These are phyloP conservation scores for Laothoe populi DNA, from an alignment of 2,888 invertebrate species.

Conservation along the genomic window DNA sequence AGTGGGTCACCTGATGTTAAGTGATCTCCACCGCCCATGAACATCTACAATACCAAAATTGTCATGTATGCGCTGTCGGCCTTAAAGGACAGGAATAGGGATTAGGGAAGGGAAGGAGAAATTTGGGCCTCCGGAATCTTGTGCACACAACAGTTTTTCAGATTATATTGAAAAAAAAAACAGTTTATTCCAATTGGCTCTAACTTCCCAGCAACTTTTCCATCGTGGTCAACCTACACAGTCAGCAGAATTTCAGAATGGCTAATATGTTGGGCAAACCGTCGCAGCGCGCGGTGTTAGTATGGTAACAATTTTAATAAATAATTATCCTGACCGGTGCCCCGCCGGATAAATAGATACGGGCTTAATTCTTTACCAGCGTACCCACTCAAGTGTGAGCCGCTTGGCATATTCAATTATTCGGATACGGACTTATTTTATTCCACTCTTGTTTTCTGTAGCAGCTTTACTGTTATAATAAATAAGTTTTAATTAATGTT, in stretches of 20 bases:
- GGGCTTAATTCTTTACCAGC: slow-evolving; percentile 59
- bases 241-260: slow-evolving; percentile 54
- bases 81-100: too few relatives aligned
- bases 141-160: too few relatives aligned
- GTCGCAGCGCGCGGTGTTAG: slow-evolving; percentile 41
- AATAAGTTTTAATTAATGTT: not conserved
- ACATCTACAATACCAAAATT: too few relatives aligned
- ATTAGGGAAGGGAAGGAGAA: too few relatives aligned
- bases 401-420: slow-evolving; percentile 37
- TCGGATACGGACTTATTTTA: slow-evolving; percentile 28
- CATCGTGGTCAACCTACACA: slow-evolving; percentile 50
- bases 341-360: slow-evolving; percentile 63
- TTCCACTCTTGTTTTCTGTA: too few relatives aligned
- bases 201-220: not conserved
- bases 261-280: slow-evolving; percentile 47
- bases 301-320: slow-evolving; percentile 77
- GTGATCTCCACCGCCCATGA: too few relatives aligned
- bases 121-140: too few relatives aligned
- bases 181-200: not conserved
- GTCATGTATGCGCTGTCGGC: too few relatives aligned
- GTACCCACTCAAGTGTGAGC: slow-evolving; percentile 32
- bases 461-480: slow-evolving; percentile 5
- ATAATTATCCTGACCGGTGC: slow-evolving; percentile 68
- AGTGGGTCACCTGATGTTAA: too few relatives aligned
- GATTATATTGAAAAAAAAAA: not conserved